phyloP scores from a whole-genome alignment of 2,113 vertebrate species.

The Bos javanicus region DNA sequence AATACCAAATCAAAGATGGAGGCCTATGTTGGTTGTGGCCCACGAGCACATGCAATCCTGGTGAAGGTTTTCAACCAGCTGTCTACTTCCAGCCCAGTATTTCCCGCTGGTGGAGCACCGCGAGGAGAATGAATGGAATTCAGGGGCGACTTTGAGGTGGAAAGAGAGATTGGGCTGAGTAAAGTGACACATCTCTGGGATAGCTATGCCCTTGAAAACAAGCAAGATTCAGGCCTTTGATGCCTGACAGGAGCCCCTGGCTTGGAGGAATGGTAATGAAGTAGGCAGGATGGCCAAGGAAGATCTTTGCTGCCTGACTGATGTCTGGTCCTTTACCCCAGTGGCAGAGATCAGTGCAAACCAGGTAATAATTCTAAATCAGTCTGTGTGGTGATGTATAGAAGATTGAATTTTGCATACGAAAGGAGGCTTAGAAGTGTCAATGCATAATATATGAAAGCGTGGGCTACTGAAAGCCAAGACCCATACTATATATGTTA shows the following conservation, averaged over 20 bases:
- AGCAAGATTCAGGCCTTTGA: background rate
- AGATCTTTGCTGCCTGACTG: background rate
- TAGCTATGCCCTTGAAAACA: background rate
- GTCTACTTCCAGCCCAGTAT: background rate
- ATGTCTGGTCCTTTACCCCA: background rate
- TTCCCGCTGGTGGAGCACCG: background rate
- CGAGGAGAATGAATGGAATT: background rate
- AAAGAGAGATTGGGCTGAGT: background rate
- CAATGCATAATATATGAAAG: conserved; percentile 30
- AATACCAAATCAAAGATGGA: background rate
- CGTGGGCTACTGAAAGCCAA: background rate
- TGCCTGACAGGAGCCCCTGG: background rate
- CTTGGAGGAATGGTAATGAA: background rate
- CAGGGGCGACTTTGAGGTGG: background rate
- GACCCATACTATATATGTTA: background rate
- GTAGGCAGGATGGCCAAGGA: background rate
- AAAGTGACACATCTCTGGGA: background rate
- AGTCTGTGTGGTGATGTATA: background rate
- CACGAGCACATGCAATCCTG: background rate
- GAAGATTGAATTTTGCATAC: conserved; percentile 17
- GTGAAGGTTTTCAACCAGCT: background rate
- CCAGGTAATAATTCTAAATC: conserved; percentile 11
- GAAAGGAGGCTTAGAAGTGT: conserved; percentile 9
- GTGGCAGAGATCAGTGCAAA: background rate
- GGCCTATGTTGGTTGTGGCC: background rate